phyloP scores from a whole-genome alignment of 2,797 vertebrate species.

The Alfaro cultratus region DNA sequence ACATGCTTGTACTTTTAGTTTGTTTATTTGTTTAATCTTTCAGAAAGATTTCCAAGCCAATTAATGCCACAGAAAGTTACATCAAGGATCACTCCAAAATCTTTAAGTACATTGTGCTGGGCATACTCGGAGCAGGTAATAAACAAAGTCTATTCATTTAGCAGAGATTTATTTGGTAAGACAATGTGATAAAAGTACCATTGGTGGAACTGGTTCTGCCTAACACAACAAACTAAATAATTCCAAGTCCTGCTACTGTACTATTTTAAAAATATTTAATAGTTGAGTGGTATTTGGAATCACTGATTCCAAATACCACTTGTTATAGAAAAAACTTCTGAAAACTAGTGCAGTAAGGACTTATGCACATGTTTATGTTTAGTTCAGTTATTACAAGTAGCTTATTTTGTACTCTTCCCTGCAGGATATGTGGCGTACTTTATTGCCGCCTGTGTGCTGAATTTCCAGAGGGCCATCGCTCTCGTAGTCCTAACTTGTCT shows the following conservation, averaged over 20 bases:
- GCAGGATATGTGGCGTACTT: constrained; percentile 90
- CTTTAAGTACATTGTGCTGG: constrained; percentile 75
- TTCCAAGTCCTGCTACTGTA: neutral
- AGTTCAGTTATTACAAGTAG: neutral
- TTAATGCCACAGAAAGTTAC: constrained; percentile 75
- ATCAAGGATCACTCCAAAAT: constrained; percentile 75
- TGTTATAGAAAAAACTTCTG: neutral
- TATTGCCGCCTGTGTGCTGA: constrained; percentile 86
- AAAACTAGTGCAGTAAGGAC: neutral
- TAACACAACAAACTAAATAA: neutral
- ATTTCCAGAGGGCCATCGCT: constrained; percentile 86
- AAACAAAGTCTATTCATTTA: neutral
- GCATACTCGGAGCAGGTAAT: constrained; percentile 87
- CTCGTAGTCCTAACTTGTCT: constrained; percentile 87
- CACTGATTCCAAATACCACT: too few relatives aligned
- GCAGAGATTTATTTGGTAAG: neutral
- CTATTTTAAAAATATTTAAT: neutral
- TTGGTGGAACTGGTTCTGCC: too few relatives aligned
- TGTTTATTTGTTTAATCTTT: constrained; percentile 48
- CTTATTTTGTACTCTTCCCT: constrained; percentile 1
- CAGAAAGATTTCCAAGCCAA: constrained; percentile 79
- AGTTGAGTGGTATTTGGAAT: neutral
- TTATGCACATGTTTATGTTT: neutral
- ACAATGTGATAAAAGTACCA: neutral
- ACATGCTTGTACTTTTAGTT: neutral